Percentiles rank a stretch among this genome's conserved stretches.
Conservation (phyloP, 2,113 vertebrate genomes). For the Mungos mungo region DNA sequence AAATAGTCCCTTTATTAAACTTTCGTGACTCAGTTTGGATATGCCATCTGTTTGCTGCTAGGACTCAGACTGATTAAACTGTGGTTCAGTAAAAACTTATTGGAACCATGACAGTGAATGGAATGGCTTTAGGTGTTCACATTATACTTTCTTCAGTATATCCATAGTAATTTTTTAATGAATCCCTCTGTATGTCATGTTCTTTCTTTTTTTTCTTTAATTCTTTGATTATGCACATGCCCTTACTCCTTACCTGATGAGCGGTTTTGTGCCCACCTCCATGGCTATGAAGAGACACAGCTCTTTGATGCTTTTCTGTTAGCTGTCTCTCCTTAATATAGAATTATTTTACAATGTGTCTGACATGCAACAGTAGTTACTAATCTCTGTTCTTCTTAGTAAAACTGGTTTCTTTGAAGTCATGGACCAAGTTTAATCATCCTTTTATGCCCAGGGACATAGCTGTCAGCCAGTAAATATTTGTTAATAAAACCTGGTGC, state of each 20-base stretch:
- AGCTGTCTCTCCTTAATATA: not conserved
- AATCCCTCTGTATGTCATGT: not conserved
- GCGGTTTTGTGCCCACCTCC: not conserved
- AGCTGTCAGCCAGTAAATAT: not conserved
- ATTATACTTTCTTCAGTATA: not conserved
- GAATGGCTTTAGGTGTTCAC: not conserved
- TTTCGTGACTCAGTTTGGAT: not conserved
- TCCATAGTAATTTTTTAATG: not conserved
- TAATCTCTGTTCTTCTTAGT: not conserved
- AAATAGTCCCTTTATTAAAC: not conserved
- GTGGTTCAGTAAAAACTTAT: not conserved
- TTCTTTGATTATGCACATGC: not conserved
- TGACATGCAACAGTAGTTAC: not conserved
- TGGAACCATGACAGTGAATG: not conserved
- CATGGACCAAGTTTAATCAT: constrained; percentile 4
- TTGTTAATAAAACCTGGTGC: not conserved
- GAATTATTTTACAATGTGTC: constrained; percentile 1
- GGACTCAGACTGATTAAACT: not conserved
- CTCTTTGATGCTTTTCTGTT: not conserved
- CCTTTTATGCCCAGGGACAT: not conserved
- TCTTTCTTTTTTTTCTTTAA: not conserved
- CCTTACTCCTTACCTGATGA: not conserved
- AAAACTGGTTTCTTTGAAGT: not conserved
- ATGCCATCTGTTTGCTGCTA: constrained; percentile 5
- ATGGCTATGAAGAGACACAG: not conserved